These are phyloP conservation scores for Drosophila subsilvestris DNA, from an alignment of 2,888 invertebrate species.

Conservation along the genomic window DNA sequence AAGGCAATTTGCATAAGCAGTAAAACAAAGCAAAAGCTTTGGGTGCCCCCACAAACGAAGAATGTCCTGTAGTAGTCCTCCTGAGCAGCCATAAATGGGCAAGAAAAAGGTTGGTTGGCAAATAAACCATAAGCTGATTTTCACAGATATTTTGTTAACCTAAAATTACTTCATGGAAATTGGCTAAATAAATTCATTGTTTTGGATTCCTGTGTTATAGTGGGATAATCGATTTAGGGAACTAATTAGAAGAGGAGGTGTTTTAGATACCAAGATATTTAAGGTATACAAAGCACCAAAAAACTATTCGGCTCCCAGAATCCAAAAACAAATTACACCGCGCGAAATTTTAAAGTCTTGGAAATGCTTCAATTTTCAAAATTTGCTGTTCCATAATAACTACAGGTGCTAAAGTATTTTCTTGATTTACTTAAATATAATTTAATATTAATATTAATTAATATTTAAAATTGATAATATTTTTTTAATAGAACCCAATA, in stretches of 20 bases:
- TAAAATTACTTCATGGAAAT: background rate
- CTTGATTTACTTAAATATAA: no score
- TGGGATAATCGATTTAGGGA: background rate
- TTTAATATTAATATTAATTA: no score
- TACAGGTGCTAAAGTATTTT: background rate
- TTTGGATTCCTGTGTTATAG: background rate
- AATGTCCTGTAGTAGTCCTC: background rate
- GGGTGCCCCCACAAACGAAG: background rate
- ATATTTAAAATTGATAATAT: no score
- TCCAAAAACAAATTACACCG: no score
- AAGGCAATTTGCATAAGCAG: slow-evolving; percentile 65
- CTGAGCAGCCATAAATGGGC: background rate
- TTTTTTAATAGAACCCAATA: no score
- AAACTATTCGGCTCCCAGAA: background rate
- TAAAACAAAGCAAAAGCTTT: slow-evolving; percentile 51
- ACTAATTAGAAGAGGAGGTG: background rate
- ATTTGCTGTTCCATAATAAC: background rate
- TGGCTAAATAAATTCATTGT: background rate
- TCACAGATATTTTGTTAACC: background rate
- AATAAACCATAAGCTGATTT: slow-evolving; percentile 6
- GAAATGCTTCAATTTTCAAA: no score
- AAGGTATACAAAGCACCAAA: background rate
- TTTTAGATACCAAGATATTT: background rate
- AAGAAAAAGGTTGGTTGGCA: background rate
- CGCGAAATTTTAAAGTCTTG: no score